Base-by-base conservation (phyloP, 2,888 invertebrate species). In the Rhorus exstirpatorius region DNA sequence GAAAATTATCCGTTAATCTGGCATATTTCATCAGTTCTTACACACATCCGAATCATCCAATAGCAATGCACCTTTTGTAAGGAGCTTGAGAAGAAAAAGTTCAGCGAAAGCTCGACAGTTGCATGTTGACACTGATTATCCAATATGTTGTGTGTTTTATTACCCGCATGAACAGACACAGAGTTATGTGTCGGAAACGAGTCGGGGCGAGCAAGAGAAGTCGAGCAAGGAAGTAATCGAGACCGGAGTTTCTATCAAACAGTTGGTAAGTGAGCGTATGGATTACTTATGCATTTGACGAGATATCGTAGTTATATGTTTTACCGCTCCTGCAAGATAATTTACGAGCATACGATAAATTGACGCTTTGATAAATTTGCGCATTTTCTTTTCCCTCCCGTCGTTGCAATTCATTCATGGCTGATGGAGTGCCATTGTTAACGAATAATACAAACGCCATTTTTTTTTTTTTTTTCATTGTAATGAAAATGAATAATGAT, bases 181-280 rank as follows among this genome's bases (percentile, higher is more conserved):
- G 89, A 92, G 89, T 87, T 93, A 93, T 88, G 92, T 92, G 85
- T 91, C 92, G 87, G 93, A 92, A 90, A 90, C 92, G 84, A 91
- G 87, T 89, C 91, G 91, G 76, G 87, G 86, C 83, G 92, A 92
- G 84, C 89, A 89, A 85, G 92, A 91, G 85, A 92, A 90, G 87
- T 88, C 89, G 81, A 89, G 87, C 87, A 93, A 92, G 90, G 92
- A 92, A 89, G 91, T 93, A 77, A 93, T 93, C 84, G 93, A 93
- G 71, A 93, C 94, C 77, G 93, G 93, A 77, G 92, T 94, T 79
- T 93, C 94, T 83, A 94, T 94, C 89, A 93, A 93, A 89, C 93
- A 93, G 88, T 91, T 94, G 92, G 94, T 94, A 90, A 93, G 93
- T 92, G 81, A 55, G 75, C 75, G 35, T 63, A 68, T 68, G 61